phyloP scores from a whole-genome alignment of 2,888 invertebrate species.

The Polylopha cassiicola region DNA sequence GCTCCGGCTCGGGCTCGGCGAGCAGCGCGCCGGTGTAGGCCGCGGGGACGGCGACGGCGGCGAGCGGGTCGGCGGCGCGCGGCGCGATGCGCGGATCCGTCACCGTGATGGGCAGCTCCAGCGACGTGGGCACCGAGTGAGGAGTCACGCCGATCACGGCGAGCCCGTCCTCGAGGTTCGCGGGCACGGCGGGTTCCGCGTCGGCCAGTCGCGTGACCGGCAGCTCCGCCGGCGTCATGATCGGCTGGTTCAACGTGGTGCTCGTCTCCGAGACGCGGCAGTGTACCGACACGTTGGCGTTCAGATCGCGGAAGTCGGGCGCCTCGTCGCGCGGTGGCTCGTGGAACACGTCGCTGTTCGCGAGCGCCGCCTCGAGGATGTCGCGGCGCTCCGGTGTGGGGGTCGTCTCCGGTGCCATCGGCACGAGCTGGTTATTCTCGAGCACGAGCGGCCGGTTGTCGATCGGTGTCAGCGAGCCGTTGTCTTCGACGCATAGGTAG shows the following conservation, averaged over 20 bases:
- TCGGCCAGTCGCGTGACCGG: constrained; percentile 78
- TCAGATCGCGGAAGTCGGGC: constrained; percentile 78
- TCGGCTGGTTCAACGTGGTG: constrained; percentile 84
- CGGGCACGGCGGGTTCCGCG: constrained; percentile 45
- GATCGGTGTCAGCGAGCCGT: constrained; percentile 82
- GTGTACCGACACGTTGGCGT: constrained; percentile 74
- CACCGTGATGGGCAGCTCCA: constrained; percentile 86
- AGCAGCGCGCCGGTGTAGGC: constrained; percentile 44
- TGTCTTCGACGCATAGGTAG: constrained; percentile 84
- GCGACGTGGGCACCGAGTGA: constrained; percentile 79
- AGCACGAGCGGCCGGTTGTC: constrained; percentile 82
- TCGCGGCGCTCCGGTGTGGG: constrained; percentile 78
- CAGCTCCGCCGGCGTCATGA: constrained; percentile 88
- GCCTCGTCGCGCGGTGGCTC: constrained; percentile 73
- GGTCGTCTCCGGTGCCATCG: constrained; percentile 55
- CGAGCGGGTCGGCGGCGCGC: constrained; percentile 60
- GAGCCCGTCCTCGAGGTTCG: constrained; percentile 73
- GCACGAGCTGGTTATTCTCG: constrained; percentile 67
- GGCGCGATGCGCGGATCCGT: constrained; percentile 85
- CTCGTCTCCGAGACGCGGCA: constrained; percentile 86
- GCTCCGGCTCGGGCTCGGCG: constrained; percentile 43
- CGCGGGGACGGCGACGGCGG: too few relatives aligned
- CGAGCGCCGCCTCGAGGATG: constrained; percentile 85
- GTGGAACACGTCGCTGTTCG: constrained; percentile 85
- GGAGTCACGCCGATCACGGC: constrained; percentile 78